Evolutionary conservation across 2,113 vertebrate genomes (phyloP), one percentile per base, ranked within the genome.

Genomic region (Notothenia coriiceps): DNA sequence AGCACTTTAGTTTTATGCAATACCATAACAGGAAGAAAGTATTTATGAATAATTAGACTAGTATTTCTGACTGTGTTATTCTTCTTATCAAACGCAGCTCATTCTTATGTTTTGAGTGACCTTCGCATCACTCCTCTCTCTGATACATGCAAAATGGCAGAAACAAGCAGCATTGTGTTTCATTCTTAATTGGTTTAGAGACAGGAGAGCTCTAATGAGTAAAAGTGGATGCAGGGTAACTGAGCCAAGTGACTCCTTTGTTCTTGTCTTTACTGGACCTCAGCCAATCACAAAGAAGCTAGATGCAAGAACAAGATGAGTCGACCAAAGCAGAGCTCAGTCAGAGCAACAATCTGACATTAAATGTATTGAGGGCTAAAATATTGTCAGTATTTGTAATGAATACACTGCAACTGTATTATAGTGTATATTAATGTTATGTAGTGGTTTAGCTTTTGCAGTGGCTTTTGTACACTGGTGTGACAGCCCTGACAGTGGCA

Each of bases 121-220:
- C 66, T 10, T 6, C 22, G 43, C 60, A 35, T 55, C 77, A 55
- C 65, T 78, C 61, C 64, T 60, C 49, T 13, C 80, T 75, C 73
- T 54, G 29, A 66, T 22, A 86, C 69, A 85, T 74, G 75, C 70
- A 70, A 7, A 56, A 64, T 51, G 49, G 78, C 70, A 33, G 63
- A 88, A 84, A 85, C 74, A 79, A 87, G 83, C 59, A 62, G 79
- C 78, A 79, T 83, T 91, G 82, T 82, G 81, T 77, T 88, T 91
- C 87, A 88, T 89, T 88, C 82, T 82, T 89, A 91, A 90, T 90
- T 93, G 86, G 79, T 87, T 93, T 82, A 83, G 82, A 82, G 82
- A 77, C 75, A 64, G 77, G 71, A 66, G 69, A 82, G 85, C 83
- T 90, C 87, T 87, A 89, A 89, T 83, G 79, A 88, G 67, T 54